These are phyloP conservation scores for Hemicentrotus pulcherrimus DNA, from an alignment of 35 echinoderm and acorn worm species.

Conservation along the genomic window DNA sequence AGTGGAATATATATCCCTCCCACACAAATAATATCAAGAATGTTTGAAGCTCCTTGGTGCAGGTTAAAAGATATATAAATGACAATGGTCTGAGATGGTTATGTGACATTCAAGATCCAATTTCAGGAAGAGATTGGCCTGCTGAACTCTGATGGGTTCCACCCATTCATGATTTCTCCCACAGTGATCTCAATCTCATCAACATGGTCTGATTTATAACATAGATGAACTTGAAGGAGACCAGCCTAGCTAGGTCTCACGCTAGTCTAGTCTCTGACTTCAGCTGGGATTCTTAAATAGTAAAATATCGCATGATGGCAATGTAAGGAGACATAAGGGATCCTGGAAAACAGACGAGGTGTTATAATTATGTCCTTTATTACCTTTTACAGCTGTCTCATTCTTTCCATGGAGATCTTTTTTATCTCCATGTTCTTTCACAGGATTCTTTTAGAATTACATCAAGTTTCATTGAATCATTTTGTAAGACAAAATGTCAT, in stretches of 20 bases:
- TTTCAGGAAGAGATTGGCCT: slow-evolving; percentile 16
- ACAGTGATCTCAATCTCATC: slow-evolving; percentile 2
- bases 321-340: too few relatives aligned
- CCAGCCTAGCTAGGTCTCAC: background rate
- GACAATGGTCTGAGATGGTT: background rate
- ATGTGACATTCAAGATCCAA: background rate
- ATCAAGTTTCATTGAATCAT: too few relatives aligned
- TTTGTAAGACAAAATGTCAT: too few relatives aligned
- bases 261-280: background rate
- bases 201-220: background rate
- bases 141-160: background rate
- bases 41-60: background rate
- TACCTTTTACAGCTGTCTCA: too few relatives aligned
- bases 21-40: background rate
- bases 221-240: background rate
- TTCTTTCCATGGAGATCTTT: too few relatives aligned
- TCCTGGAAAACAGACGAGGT: too few relatives aligned
- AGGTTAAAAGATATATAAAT: background rate
- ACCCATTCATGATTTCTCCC: slow-evolving; percentile 16
- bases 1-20: background rate
- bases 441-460: too few relatives aligned
- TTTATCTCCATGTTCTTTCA: too few relatives aligned
- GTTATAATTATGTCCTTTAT: too few relatives aligned
- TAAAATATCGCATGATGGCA: too few relatives aligned
- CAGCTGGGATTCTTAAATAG: background rate